Conservation (phyloP, 2,113 vertebrate genomes). For the Mungos mungo region DNA sequence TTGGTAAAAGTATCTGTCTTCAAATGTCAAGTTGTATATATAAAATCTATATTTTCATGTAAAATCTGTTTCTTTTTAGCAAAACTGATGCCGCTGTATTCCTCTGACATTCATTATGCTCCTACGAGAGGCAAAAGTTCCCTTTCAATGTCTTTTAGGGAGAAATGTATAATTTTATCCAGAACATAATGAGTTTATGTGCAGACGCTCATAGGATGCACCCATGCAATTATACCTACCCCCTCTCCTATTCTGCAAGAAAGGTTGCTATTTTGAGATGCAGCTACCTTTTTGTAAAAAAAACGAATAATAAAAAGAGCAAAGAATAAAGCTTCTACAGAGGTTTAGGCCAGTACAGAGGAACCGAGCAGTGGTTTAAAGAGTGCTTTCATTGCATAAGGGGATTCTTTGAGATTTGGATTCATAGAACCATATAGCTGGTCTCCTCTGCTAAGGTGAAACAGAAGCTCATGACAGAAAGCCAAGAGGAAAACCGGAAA, state of each 20-base stretch:
- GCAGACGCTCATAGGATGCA: background rate
- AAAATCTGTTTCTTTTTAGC: conserved; percentile 64
- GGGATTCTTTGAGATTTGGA: background rate
- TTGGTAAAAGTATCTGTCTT: conserved; percentile 58
- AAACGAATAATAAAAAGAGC: conserved; percentile 29
- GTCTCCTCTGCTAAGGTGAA: background rate
- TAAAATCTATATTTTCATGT: conserved; percentile 35
- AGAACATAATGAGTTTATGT: background rate
- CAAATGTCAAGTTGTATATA: conserved; percentile 59
- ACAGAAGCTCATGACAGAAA: background rate
- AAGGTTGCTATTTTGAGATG: background rate
- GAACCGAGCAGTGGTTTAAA: background rate
- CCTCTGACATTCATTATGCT: background rate
- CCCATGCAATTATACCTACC: background rate
- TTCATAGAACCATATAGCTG: background rate
- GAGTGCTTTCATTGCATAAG: background rate
- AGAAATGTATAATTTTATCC: background rate
- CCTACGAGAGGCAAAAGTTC: conserved; percentile 30
- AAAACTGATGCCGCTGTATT: background rate
- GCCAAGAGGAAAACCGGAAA: background rate
- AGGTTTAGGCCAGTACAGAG: background rate
- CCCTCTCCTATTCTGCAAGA: background rate
- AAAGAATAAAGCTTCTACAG: background rate
- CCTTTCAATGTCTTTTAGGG: conserved; percentile 11
- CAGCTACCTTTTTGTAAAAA: background rate